A percentile compares a stretch with the other conserved stretches of the same genome.
Conservation (phyloP, 2,113 vertebrate species). For the Phyllostomus discolor region DNA sequence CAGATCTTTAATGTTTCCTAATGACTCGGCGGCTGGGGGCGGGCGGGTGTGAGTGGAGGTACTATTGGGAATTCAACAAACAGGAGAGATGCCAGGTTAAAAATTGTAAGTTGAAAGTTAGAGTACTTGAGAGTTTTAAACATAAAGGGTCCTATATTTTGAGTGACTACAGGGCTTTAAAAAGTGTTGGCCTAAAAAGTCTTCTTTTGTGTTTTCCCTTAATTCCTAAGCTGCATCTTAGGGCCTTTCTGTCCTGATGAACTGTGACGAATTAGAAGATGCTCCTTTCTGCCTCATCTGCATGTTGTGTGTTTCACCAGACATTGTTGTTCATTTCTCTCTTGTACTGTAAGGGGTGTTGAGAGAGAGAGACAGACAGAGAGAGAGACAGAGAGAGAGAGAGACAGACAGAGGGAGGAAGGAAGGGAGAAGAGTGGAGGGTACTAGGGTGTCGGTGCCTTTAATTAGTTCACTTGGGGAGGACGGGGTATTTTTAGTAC, state of each 20-base stretch:
- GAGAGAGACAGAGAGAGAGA: not conserved
- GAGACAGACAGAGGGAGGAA: accelerated
- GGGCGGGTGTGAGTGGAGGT: not conserved
- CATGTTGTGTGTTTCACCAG: not conserved
- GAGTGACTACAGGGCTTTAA: not conserved
- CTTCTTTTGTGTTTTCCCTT: not conserved
- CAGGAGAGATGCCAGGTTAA: not conserved
- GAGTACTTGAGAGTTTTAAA: not conserved
- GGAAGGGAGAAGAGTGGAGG: accelerated
- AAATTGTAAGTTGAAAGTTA: not conserved
- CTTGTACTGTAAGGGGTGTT: not conserved
- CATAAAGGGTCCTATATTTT: not conserved
- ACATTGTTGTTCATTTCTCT: not conserved
- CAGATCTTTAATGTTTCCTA: not conserved
- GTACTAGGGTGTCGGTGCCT: not conserved
- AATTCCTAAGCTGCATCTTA: not conserved
- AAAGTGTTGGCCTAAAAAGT: not conserved
- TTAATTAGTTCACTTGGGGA: not conserved
- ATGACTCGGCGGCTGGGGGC: not conserved
- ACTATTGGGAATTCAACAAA: not conserved
- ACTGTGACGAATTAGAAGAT: not conserved
- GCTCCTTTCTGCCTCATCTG: not conserved
- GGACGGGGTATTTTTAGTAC: not conserved
- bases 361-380: not conserved
- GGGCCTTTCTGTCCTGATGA: not conserved